Evolutionary conservation across 2,888 invertebrate species (phyloP), one percentile per base, ranked within the genome.

Genomic region (Dascillus cervinus): DNA sequence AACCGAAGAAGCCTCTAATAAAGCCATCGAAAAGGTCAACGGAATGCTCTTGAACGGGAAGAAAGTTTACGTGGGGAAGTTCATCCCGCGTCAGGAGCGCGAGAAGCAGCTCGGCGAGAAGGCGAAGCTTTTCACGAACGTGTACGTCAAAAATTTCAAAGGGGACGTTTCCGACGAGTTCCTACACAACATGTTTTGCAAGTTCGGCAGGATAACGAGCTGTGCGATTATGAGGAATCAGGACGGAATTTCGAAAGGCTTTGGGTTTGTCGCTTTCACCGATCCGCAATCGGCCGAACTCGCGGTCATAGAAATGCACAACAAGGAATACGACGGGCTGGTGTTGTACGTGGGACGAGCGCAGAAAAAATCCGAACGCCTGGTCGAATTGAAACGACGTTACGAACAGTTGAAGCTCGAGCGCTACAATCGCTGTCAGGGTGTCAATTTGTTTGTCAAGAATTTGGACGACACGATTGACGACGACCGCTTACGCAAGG

Each of bases 201-300:
- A 85, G 54, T 97, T 83, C 69, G 95, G 95, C 24, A 79, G 79
- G 47, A 90, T 94, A 44, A 90, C 90, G 29, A 90, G 90, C 60
- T 85, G 85, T 59, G 88, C 87, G 64, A 85, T 90, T 15, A 94
- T 95, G 89, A 80, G 77, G 53, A 86, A 87, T 57, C 84, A 87
- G 34, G 87, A 88, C 58, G 92, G 91, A 4, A 82, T 84, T 55
- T 86, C 90, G n/a, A 87, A 90, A 64, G 96, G 98, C n/a, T 99
- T 98, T 67, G 98, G 98, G 13, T 98, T 99, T 71, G 97, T 98
- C 26, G 94, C 95, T 23, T 98, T 85, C 67, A 92, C 95, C 62
- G 89, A 91, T 54, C 86, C 96, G n/a, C 90, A 90, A 63, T 79
- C 83, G 37, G 97, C 97, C 31, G 94, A 94, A 60, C 79, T 79